Evolutionary conservation across 2,113 vertebrate species (phyloP).

Genomic region (Lucifuga dentata): DNA sequence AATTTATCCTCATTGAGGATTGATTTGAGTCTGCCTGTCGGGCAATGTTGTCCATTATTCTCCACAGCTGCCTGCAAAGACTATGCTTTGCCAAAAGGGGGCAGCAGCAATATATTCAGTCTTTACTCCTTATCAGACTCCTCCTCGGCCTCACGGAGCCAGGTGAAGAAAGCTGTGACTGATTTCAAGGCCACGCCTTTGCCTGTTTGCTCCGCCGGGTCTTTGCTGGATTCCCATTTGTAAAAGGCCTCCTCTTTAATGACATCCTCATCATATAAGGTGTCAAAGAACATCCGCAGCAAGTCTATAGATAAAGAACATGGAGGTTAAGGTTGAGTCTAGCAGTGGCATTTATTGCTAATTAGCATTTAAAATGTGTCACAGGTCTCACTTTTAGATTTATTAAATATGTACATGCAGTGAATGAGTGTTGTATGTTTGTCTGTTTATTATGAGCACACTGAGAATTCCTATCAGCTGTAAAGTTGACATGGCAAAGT

Average conservation of each 20-base stretch:
- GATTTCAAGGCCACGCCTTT: conserved; percentile 98
- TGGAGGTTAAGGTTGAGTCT: conserved; percentile 14
- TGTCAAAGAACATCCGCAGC: conserved; percentile 94
- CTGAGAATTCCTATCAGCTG: no score
- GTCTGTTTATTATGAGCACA: no score
- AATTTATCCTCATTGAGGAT: conserved; percentile 77
- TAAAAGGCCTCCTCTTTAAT: conserved; percentile 98
- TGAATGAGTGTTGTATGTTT: no score
- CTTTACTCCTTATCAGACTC: conserved; percentile 94
- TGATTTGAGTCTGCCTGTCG: conserved; percentile 75
- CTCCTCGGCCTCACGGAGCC: conserved; percentile 94
- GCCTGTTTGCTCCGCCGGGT: conserved; percentile 92
- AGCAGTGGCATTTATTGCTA: no score
- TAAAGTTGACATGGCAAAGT: no score
- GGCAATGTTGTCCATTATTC: conserved; percentile 63
- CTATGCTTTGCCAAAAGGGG: conserved; percentile 34
- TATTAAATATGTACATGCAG: no score
- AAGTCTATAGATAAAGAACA: conserved; percentile 82
- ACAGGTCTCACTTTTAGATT: no score
- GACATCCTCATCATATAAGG: conserved; percentile 94
- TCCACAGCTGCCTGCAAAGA: conserved; percentile 55
- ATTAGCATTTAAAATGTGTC: no score
- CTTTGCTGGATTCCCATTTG: conserved; percentile 98
- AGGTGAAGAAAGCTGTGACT: conserved; percentile 95
- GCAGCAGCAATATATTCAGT: conserved; percentile 37